These are phyloP conservation scores for Toxostoma redivivum DNA, from an alignment of 2,113 vertebrate genomes.

Conservation along the genomic window DNA sequence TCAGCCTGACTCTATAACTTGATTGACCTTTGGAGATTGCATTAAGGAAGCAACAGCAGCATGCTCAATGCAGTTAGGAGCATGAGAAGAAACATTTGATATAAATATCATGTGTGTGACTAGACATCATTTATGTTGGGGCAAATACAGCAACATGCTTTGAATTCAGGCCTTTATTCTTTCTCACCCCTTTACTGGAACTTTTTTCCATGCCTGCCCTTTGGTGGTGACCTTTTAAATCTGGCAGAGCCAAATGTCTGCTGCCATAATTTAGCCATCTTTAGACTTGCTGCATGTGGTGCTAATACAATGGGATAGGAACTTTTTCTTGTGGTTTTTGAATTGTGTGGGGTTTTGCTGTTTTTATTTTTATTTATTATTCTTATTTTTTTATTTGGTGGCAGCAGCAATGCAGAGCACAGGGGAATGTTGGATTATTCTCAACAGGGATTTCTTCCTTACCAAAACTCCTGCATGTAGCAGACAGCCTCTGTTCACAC, in stretches of 20 bases:
- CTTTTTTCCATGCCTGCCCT: background rate
- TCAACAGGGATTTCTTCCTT: background rate
- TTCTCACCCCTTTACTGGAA: background rate
- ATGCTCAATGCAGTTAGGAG: background rate
- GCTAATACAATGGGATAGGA: background rate
- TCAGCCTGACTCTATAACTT: slow-evolving; percentile 42
- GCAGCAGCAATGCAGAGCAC: background rate
- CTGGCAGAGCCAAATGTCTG: background rate
- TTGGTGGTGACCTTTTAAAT: background rate
- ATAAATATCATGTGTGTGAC: slow-evolving; percentile 10
- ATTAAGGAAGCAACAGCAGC: slow-evolving; percentile 15
- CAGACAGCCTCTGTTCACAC: background rate
- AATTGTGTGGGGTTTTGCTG: background rate
- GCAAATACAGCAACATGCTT: background rate
- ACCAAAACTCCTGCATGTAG: background rate
- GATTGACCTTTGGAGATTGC: slow-evolving; percentile 50
- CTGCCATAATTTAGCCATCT: background rate
- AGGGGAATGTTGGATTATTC: background rate
- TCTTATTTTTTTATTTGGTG: background rate
- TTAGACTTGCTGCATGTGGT: background rate
- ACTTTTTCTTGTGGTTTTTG: background rate
- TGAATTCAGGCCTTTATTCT: background rate
- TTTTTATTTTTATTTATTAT: background rate
- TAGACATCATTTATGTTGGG: background rate
- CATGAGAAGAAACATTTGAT: background rate